phyloP scores from a whole-genome alignment of 1,140 invertebrate species.

The Panagrolaimus sp. region DNA sequence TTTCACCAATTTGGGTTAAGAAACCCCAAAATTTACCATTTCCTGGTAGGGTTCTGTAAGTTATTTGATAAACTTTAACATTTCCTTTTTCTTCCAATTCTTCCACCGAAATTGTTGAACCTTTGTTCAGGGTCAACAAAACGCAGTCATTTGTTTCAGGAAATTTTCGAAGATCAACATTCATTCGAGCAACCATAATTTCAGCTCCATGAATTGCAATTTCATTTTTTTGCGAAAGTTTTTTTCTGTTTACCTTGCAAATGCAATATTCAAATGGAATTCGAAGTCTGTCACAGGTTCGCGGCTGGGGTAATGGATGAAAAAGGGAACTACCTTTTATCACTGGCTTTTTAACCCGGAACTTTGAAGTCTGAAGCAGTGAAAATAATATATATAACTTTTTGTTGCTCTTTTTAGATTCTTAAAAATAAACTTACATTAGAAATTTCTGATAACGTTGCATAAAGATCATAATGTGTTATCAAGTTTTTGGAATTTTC shows the following conservation, averaged over 20 bases:
- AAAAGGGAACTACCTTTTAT: slow-evolving; percentile 17
- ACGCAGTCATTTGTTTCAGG: no score
- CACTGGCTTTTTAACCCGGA: neutral
- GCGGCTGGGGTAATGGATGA: slow-evolving; percentile 10
- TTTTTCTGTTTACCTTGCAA: neutral
- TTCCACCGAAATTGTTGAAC: neutral
- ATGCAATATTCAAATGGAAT: slow-evolving; percentile 26
- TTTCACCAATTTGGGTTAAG: neutral
- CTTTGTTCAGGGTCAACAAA: no score
- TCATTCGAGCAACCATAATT: neutral
- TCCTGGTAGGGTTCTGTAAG: neutral
- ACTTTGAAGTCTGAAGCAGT: no score
- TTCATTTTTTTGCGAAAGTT: neutral
- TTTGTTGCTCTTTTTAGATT: no score
- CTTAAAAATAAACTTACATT: no score
- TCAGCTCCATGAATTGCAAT: neutral
- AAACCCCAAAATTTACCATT: neutral
- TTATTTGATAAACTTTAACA: neutral
- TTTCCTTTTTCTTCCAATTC: neutral
- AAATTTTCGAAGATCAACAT: neutral
- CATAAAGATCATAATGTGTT: slow-evolving; percentile 36
- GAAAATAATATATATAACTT: no score
- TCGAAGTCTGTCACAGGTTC: slow-evolving; percentile 12
- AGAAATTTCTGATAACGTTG: slow-evolving; percentile 36
- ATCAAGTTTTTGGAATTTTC: slow-evolving; percentile 24